Evolutionary conservation across 1,140 invertebrate genomes (phyloP).

Genomic region (Saxidomus purpurata): DNA sequence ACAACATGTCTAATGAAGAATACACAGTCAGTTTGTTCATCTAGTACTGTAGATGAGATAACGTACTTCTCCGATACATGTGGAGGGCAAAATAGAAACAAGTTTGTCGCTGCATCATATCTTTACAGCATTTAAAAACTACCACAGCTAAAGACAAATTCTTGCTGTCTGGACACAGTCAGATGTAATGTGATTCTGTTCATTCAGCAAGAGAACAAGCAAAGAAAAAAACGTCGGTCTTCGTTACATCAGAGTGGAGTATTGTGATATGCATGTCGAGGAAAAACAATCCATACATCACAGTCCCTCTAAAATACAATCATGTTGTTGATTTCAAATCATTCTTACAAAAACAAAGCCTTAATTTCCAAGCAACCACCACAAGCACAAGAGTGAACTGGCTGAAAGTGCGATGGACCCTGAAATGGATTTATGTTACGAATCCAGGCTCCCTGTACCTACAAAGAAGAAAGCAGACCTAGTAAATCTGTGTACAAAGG

Average conservation of each 20-base stretch:
- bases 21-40: not conserved
- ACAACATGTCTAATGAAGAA: not conserved
- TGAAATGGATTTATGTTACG: not conserved
- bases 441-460: too few species aligned
- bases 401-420: too few species aligned
- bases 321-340: constrained; percentile 16
- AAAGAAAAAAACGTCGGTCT: constrained; percentile 5
- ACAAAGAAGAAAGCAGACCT: too few species aligned
- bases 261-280: constrained; percentile 15
- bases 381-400: too few species aligned
- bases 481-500: too few species aligned
- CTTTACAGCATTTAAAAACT: constrained; percentile 1
- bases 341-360: too few species aligned
- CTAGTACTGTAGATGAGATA: constrained; percentile 13
- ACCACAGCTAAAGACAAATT: constrained; percentile 18
- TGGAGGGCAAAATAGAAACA: constrained; percentile 28
- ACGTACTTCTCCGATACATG: constrained; percentile 62
- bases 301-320: not conserved
- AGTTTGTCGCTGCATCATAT: constrained; percentile 24
- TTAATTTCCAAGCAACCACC: too few species aligned
- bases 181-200: constrained; percentile 43
- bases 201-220: constrained; percentile 32
- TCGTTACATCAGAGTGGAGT: constrained; percentile 24
- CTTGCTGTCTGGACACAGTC: not conserved
- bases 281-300: constrained; percentile 14